A percentile compares a stretch with the other conserved stretches of the same genome.
phyloP scores from a whole-genome alignment of 2,888 invertebrate species.

The Sepioteuthis lessoniana region DNA sequence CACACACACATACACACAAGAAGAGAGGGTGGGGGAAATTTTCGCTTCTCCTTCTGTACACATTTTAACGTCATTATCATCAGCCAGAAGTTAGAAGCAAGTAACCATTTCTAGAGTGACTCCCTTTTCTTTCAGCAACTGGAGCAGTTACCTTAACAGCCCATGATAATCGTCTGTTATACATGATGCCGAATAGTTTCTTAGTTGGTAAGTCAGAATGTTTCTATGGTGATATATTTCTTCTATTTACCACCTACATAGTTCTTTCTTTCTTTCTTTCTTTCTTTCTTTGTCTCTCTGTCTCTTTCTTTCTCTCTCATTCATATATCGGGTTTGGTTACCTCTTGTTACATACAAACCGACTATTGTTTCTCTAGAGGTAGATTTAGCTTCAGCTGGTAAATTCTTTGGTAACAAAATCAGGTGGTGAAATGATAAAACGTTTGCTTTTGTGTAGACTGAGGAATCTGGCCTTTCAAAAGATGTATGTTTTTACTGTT shows the following conservation, averaged over 20 bases:
- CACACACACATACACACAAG: neutral
- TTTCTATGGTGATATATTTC: neutral
- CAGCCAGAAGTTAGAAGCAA: neutral
- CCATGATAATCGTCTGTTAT: neutral
- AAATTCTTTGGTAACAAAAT: neutral
- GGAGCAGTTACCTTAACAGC: neutral
- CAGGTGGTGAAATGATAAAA: neutral
- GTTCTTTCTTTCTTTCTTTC: neutral
- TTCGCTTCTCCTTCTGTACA: neutral
- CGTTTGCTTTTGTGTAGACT: neutral
- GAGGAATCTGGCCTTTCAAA: neutral
- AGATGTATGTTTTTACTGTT: neutral
- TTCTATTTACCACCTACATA: neutral
- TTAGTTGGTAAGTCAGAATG: neutral
- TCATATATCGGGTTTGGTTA: too few relatives aligned
- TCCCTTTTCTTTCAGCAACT: neutral
- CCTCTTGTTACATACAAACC: neutral
- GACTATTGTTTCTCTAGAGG: neutral
- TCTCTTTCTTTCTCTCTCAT: neutral
- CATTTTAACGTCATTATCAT: neutral
- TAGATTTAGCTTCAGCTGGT: neutral
- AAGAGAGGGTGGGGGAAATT: neutral
- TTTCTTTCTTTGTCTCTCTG: neutral
- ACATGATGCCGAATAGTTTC: neutral
- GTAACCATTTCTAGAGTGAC: slow-evolving; percentile 33